These are phyloP conservation scores for Phalloptychus januarius DNA, from an alignment of 2,797 vertebrate species.

Conservation along the genomic window DNA sequence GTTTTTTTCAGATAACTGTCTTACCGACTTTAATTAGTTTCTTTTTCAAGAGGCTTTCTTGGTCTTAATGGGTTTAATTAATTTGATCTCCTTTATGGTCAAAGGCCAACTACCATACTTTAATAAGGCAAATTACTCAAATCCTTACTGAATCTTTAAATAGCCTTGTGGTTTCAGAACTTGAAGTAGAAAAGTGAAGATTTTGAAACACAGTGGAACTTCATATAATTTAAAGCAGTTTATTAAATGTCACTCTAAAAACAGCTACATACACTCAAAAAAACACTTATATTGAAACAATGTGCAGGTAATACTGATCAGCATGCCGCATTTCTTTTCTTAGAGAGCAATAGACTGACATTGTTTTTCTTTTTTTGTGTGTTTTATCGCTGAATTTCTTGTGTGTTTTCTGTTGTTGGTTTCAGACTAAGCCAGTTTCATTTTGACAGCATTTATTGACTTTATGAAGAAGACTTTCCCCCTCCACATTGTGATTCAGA, in stretches of 20 bases:
- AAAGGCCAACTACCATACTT: not conserved
- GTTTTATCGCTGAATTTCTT: not conserved
- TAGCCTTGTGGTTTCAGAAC: not conserved
- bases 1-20: not conserved
- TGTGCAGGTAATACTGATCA: not conserved
- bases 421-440: not conserved
- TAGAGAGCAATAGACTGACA: not conserved
- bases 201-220: conserved; percentile 1
- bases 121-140: conserved; percentile 9
- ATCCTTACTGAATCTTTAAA: conserved; percentile 1
- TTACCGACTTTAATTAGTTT: conserved; percentile 1
- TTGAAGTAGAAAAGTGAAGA: not conserved
- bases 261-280: not conserved
- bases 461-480: conserved; percentile 34
- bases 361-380: not conserved
- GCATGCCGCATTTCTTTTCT: not conserved
- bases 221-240: not conserved
- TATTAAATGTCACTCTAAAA: not conserved
- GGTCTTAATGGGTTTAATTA: conserved; percentile 5
- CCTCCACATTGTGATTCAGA: conserved; percentile 45
- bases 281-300: not conserved
- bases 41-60: not conserved
- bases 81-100: conserved; percentile 1
- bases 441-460: conserved; percentile 14
- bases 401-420: not conserved